phyloP scores from a whole-genome alignment of 2,113 vertebrate genomes.

The Bungarus multicinctus region DNA sequence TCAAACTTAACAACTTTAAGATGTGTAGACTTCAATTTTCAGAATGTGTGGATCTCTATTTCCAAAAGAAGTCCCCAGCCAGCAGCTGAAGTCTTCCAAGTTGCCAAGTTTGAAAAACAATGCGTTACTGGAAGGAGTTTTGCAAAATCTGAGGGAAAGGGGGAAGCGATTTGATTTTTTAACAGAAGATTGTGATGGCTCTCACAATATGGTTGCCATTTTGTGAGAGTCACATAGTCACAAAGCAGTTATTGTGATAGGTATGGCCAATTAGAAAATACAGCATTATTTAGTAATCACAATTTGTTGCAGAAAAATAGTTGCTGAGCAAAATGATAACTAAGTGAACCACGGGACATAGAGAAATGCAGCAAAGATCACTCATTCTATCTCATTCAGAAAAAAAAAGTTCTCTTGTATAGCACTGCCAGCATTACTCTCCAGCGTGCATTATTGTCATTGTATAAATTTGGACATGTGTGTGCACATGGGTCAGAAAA shows the following conservation, averaged over 20 bases:
- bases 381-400: not conserved
- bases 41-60: not conserved
- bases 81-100: not conserved
- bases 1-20: not conserved
- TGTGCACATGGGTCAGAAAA: not conserved
- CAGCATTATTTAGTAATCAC: not conserved
- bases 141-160: not conserved
- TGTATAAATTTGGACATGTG: not conserved
- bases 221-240: not conserved
- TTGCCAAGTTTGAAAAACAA: not conserved
- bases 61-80: not conserved
- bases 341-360: not conserved
- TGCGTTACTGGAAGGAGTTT: not conserved
- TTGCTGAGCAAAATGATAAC: not conserved
- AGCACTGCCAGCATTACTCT: not conserved
- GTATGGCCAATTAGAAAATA: not conserved
- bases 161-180: not conserved
- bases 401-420: not conserved
- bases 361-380: not conserved
- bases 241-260: not conserved
- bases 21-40: not conserved
- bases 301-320: not conserved
- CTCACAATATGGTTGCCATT: not conserved
- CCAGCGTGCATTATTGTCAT: not conserved
- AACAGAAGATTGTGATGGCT: not conserved